These are phyloP conservation scores for Thymallus thymallus DNA, from an alignment of 2,113 vertebrate genomes.

Conservation along the genomic window DNA sequence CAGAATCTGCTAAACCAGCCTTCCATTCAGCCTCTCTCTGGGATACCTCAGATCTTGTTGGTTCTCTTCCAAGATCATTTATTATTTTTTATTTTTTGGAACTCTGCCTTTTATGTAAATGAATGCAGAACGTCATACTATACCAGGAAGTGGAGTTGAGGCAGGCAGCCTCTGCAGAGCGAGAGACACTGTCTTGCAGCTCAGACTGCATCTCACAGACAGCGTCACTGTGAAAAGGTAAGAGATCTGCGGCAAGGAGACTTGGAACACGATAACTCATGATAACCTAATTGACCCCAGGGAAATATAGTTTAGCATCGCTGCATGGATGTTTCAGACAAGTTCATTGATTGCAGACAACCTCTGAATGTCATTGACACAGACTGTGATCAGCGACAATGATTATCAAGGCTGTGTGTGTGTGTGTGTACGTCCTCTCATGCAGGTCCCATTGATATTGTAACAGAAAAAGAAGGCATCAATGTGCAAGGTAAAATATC, in stretches of 20 bases:
- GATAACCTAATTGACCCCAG: not conserved
- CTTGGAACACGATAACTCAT: not conserved
- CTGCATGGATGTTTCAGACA: constrained; percentile 7
- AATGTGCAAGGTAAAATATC: not conserved
- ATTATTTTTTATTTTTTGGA: constrained; percentile 17
- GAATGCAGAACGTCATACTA: constrained; percentile 22
- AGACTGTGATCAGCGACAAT: not conserved
- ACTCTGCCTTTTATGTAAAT: constrained; percentile 53
- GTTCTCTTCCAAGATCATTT: constrained; percentile 17
- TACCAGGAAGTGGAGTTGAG: constrained; percentile 45
- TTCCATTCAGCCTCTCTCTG: not conserved
- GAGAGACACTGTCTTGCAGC: constrained; percentile 1
- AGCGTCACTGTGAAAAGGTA: constrained; percentile 8
- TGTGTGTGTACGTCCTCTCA: not conserved
- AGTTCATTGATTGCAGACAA: constrained; percentile 31
- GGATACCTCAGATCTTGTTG: not conserved
- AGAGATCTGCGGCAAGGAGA: constrained; percentile 2
- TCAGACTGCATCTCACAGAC: not conserved
- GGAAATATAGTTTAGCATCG: not conserved
- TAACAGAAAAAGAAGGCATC: not conserved
- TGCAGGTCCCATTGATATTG: not conserved
- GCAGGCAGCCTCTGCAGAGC: constrained; percentile 36
- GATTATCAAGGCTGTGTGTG: not conserved
- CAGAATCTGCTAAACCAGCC: not conserved
- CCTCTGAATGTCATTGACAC: constrained; percentile 53